A percentile compares a stretch with the other conserved stretches of the same genome.
phyloP scores from a whole-genome alignment of 2,113 vertebrate species.

The Micromys minutus region DNA sequence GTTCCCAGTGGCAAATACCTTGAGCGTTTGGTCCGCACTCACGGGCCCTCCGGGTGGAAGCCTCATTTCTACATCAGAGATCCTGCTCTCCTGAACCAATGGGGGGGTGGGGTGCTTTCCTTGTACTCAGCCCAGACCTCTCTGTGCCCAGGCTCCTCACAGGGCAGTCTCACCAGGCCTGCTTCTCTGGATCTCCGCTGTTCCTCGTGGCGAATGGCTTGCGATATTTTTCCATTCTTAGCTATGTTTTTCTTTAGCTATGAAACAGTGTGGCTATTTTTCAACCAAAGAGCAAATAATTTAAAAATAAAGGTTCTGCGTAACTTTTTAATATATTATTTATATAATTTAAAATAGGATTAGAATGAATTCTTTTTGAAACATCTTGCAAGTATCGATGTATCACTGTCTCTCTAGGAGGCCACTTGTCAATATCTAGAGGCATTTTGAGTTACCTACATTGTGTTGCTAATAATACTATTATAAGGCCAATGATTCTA shows the following conservation, averaged over 20 bases:
- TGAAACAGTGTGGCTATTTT: not conserved
- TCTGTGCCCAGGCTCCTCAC: too few relatives aligned
- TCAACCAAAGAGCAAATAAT: not conserved
- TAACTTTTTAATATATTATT: not conserved
- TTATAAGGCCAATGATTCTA: not conserved
- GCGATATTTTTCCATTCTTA: not conserved
- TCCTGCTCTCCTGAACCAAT: too few relatives aligned
- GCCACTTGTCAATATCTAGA: not conserved
- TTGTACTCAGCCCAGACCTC: too few relatives aligned
- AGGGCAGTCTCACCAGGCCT: too few relatives aligned
- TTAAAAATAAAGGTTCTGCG: not conserved
- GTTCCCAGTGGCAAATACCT: too few relatives aligned
- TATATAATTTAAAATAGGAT: not conserved
- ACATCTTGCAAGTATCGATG: not conserved
- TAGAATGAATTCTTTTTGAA: not conserved
- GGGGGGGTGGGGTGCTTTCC: too few relatives aligned
- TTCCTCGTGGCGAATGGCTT: too few relatives aligned
- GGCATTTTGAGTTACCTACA: not conserved
- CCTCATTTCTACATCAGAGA: too few relatives aligned
- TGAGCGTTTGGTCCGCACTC: too few relatives aligned
- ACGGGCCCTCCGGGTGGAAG: too few relatives aligned
- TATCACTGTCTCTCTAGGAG: not conserved
- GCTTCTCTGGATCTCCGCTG: too few relatives aligned
- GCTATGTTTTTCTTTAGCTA: conserved; percentile 10
- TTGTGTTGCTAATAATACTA: not conserved